Evolutionary conservation across 2,888 invertebrate species (phyloP).

Genomic region (Rhodophaea formosa): DNA sequence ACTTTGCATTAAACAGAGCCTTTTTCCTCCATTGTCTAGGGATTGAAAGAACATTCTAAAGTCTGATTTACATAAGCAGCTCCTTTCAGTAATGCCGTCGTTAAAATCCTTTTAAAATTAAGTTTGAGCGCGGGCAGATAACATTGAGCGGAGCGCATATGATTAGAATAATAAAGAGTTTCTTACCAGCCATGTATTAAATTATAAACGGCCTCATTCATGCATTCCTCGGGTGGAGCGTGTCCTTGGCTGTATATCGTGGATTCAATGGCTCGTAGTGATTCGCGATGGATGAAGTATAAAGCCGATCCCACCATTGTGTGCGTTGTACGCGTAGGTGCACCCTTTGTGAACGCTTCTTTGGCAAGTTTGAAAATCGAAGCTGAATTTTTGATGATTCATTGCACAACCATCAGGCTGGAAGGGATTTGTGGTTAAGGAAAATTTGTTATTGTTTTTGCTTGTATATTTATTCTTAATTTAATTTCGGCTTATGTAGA

Average conservation of each 20-base stretch:
- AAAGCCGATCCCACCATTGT: constrained; percentile 58
- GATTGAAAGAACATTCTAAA: constrained; percentile 12
- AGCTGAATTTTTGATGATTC: constrained; percentile 9
- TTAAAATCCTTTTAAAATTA: constrained; percentile 13
- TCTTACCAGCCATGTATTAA: constrained; percentile 18
- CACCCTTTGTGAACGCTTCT: constrained; percentile 17
- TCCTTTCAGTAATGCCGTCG: constrained; percentile 9
- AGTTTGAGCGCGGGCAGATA: constrained; percentile 10
- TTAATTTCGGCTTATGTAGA: not conserved
- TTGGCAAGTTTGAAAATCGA: constrained; percentile 16
- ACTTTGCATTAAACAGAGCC: not conserved
- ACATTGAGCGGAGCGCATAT: constrained; percentile 14
- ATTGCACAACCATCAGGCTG: constrained; percentile 12
- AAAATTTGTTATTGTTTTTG: not conserved
- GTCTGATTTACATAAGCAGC: constrained; percentile 15
- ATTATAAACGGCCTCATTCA: constrained; percentile 26
- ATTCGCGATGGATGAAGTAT: constrained; percentile 47
- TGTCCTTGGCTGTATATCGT: constrained; percentile 33
- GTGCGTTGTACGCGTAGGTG: constrained; percentile 29
- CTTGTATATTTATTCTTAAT: not conserved
- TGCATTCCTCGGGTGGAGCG: constrained; percentile 28
- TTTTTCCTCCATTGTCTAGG: constrained; percentile 10
- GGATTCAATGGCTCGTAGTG: constrained; percentile 45
- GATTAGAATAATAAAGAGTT: constrained; percentile 21
- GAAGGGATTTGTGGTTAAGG: constrained; percentile 8